These are phyloP conservation scores for Hydrocynus forskahlii DNA, from an alignment of 2,797 vertebrate species.

Conservation along the genomic window DNA sequence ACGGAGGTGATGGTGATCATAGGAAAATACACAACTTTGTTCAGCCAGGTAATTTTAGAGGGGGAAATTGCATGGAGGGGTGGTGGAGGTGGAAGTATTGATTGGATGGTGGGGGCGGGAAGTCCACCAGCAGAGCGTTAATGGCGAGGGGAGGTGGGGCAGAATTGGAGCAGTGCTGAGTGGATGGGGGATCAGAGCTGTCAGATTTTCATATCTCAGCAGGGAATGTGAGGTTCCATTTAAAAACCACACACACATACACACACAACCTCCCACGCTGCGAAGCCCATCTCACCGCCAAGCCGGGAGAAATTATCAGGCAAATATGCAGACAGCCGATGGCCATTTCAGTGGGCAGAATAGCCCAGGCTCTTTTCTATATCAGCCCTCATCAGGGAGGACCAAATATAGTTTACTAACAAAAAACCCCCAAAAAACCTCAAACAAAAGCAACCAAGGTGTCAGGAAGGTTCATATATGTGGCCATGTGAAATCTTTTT, in stretches of 20 bases:
- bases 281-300: conserved; percentile 37
- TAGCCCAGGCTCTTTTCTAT: conserved; percentile 2
- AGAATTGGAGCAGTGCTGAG: conserved; percentile 62
- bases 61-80: conserved; percentile 41
- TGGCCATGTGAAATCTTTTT: conserved; percentile 14
- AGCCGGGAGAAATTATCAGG: conserved; percentile 34
- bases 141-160: conserved; percentile 64
- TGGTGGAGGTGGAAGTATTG: conserved; percentile 67
- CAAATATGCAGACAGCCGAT: conserved; percentile 25
- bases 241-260: conserved; percentile 69
- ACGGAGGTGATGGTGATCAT: conserved; percentile 34
- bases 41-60: conserved; percentile 47
- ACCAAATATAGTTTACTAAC: conserved; percentile 11
- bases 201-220: conserved; percentile 80
- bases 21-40: conserved; percentile 46
- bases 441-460: conserved; percentile 9
- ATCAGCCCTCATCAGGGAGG: conserved; percentile 25
- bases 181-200: conserved; percentile 73
- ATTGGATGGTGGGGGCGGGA: conserved; percentile 73
- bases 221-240: conserved; percentile 75
- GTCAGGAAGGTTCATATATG: conserved; percentile 8
- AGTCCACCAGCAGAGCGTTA: conserved; percentile 35
- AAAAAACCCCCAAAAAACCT: background rate
- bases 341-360: conserved; percentile 38
- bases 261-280: conserved; percentile 71